Conservation (phyloP, 2,113 vertebrate species). For the Bubo bubo region DNA sequence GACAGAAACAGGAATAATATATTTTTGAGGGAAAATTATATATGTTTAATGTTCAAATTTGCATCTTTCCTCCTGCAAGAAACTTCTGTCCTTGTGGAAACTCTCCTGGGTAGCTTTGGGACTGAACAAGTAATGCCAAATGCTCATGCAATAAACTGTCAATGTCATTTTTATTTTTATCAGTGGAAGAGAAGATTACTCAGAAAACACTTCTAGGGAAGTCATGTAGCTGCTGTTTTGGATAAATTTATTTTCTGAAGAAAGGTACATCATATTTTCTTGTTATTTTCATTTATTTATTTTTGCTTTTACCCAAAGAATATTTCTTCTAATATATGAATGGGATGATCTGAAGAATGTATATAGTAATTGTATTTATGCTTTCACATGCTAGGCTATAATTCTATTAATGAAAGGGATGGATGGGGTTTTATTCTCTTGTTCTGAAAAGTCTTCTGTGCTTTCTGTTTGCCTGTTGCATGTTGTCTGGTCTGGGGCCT, state of each 20-base stretch:
- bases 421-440: not conserved
- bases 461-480: not conserved
- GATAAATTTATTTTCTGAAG: not conserved
- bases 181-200: not conserved
- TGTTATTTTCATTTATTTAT: not conserved
- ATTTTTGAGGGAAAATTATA: not conserved
- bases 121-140: not conserved
- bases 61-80: not conserved
- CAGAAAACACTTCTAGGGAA: not conserved
- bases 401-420: not conserved
- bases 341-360: not conserved
- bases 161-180: not conserved
- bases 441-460: not conserved
- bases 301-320: not conserved
- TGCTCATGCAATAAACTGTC: not conserved
- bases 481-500: not conserved
- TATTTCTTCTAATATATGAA: not conserved
- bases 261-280: not conserved
- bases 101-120: not conserved
- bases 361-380: not conserved
- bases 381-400: not conserved
- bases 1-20: not conserved
- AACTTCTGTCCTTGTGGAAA: not conserved
- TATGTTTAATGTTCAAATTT: not conserved
- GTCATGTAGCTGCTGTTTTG: not conserved